These are phyloP conservation scores for Lindbergichthys nudifrons DNA, from an alignment of 2,797 vertebrate genomes.

Conservation along the genomic window DNA sequence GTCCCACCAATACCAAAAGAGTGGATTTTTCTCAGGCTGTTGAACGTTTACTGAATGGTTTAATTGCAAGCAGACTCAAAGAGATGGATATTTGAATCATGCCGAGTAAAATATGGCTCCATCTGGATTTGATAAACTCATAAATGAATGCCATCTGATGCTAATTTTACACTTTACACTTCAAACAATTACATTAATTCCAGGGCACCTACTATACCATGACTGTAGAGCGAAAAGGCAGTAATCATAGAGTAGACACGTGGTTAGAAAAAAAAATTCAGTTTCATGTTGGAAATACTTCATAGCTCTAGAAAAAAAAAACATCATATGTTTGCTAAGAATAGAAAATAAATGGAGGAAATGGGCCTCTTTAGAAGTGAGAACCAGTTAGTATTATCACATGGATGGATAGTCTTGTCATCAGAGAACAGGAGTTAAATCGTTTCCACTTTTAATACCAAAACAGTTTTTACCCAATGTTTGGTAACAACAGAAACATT, in stretches of 20 bases:
- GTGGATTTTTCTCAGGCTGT: slow-evolving; percentile 75
- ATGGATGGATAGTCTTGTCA: slow-evolving; percentile 8
- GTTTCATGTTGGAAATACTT: slow-evolving; percentile 44
- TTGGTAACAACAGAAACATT: slow-evolving; percentile 64
- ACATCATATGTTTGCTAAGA: slow-evolving; percentile 16
- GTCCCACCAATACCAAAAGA: slow-evolving; percentile 70
- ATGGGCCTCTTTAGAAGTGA: slow-evolving; percentile 21
- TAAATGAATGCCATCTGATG: slow-evolving; percentile 77
- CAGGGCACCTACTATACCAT: slow-evolving; percentile 59
- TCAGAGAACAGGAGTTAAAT: slow-evolving; percentile 29
- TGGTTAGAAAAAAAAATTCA: slow-evolving; percentile 50
- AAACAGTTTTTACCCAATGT: slow-evolving; percentile 68
- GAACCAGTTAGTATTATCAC: slow-evolving; percentile 11
- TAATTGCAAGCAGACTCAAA: slow-evolving; percentile 79
- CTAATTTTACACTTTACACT: slow-evolving; percentile 75
- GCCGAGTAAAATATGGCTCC: slow-evolving; percentile 77
- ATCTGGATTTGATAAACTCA: slow-evolving; percentile 77
- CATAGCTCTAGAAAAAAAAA: background rate
- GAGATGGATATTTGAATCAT: slow-evolving; percentile 77
- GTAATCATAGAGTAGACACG: slow-evolving; percentile 51
- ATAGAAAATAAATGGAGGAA: slow-evolving; percentile 29
- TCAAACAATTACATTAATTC: slow-evolving; percentile 77
- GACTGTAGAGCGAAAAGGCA: slow-evolving; percentile 41
- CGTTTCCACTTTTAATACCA: slow-evolving; percentile 54
- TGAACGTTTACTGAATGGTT: slow-evolving; percentile 71